Percentiles rank a stretch among this genome's conserved stretches.
Evolutionary conservation across 2,888 invertebrate species (phyloP).

Genomic region (Cryptus viduatorius): DNA sequence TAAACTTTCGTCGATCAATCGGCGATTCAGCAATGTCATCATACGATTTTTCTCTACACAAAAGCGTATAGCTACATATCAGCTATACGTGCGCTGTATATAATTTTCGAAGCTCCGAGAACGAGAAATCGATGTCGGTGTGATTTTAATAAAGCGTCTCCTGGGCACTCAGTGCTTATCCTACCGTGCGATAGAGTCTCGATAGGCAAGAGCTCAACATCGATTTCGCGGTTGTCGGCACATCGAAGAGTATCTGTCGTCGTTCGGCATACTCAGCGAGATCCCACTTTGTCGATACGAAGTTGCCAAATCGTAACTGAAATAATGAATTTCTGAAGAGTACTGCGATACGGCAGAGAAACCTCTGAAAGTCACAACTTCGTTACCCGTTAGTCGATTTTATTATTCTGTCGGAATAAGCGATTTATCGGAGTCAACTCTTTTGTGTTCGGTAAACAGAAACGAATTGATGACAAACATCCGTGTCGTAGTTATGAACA

Average conservation of each 20-base stretch:
- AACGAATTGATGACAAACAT: neutral
- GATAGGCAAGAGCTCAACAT: conserved; percentile 3
- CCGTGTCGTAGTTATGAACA: neutral
- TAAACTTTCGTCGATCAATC: conserved; percentile 62
- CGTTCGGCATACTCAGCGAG: no score
- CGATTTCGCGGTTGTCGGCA: conserved; percentile 3
- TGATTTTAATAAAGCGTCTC: conserved; percentile 56
- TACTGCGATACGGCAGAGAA: no score
- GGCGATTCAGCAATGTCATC: conserved; percentile 30
- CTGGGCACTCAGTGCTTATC: conserved; percentile 27
- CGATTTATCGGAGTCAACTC: no score
- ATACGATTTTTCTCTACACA: conserved; percentile 5
- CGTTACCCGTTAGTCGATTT: no score
- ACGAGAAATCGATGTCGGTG: conserved; percentile 23
- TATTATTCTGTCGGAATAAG: no score
- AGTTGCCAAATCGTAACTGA: neutral
- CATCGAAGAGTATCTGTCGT: conserved; percentile 8
- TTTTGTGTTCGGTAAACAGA: neutral
- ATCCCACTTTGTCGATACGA: no score
- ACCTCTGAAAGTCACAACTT: no score
- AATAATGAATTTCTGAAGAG: neutral
- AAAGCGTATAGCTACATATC: neutral
- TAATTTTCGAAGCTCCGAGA: conserved; percentile 3
- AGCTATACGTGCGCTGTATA: neutral
- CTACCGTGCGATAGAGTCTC: conserved; percentile 14